phyloP scores from a whole-genome alignment of 2,888 invertebrate species.

The Anoplius nigerrimus region DNA sequence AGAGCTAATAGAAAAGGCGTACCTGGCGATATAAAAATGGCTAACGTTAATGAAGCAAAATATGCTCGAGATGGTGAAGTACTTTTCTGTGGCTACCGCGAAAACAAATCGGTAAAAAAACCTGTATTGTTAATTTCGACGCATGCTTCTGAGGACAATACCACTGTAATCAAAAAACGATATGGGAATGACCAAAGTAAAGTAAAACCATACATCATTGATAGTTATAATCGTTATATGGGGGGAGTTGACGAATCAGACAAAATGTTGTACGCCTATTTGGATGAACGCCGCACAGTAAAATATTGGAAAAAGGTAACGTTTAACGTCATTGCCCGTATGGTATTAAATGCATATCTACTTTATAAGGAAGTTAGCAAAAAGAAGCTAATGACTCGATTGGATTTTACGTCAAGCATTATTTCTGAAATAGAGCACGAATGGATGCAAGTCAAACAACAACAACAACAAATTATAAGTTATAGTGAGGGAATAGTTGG shows the following conservation, averaged over 20 bases:
- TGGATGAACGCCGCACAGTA: conserved; percentile 51
- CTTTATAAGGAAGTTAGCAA: conserved; percentile 39
- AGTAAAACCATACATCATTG: conserved; percentile 19
- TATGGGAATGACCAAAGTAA: not conserved
- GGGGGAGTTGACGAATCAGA: conserved; percentile 53
- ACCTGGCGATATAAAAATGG: too few relatives aligned
- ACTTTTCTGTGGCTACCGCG: conserved; percentile 40
- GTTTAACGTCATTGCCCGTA: conserved; percentile 50
- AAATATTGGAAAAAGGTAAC: conserved; percentile 55
- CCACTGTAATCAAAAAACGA: conserved; percentile 24
- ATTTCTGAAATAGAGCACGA: conserved; percentile 10
- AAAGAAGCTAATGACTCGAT: conserved; percentile 43
- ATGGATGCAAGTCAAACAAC: conserved; percentile 20
- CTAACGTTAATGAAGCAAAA: conserved; percentile 35
- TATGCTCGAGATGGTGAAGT: conserved; percentile 39
- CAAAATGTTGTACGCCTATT: conserved; percentile 49
- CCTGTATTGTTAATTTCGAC: conserved; percentile 49
- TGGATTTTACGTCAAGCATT: conserved; percentile 41
- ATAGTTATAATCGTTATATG: conserved; percentile 48
- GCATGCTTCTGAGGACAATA: conserved; percentile 14
- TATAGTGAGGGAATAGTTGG: not conserved
- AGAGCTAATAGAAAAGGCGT: too few relatives aligned
- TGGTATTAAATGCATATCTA: conserved; percentile 53
- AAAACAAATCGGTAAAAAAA: conserved; percentile 41
- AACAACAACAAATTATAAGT: not conserved